Evolutionary conservation across 2,797 vertebrate genomes (phyloP), one percentile per base, ranked within the genome.

Genomic region (Sebastes itinus): DNA sequence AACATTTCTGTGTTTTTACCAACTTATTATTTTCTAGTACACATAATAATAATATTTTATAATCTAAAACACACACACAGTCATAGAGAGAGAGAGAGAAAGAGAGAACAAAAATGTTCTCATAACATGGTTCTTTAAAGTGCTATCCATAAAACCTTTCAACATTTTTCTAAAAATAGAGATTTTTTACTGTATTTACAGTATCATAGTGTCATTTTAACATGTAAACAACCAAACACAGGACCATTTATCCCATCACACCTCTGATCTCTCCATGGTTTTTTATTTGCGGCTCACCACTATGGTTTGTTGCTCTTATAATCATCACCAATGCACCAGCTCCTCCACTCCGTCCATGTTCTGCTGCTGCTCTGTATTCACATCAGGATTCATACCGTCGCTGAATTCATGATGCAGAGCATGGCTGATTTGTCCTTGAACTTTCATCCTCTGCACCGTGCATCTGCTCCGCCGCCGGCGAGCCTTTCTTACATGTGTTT

Each of bases 371-470:
- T 89, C 74, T 82, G 88, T 79, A 87, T 90, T 88, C 85, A 60
- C 27, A 13, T 75, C 80, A 74, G 86, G 65, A 65, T 70, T 78
- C 73, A 49, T 25, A 49, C 33, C 54, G 22, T 6, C 20, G 30
- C 78, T 58, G 78, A 23, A 3, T 76, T 77, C 64, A 33, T 62
- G 70, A 85, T 88, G 81, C 84, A 80, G 35, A 80, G 56, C 67
- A 1, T 42, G 73, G 25, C 35, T 66, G 63, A 74, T 84, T 81
- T 16, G 84, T 81, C 83, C 90, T 91, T 93, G 81, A 87, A 90
- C 87, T 66, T 85, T 80, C 58, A 35, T 78, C 75, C 66, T 61
- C 32, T 66, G 54, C 68, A 1, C 8, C 7, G 30, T 65, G 62
- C 64, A 30, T 84, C n/a, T 54, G 65, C 35, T 68, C 56, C 1